These are phyloP conservation scores for Cetonia aurata DNA, from an alignment of 2,888 invertebrate species.

Conservation along the genomic window DNA sequence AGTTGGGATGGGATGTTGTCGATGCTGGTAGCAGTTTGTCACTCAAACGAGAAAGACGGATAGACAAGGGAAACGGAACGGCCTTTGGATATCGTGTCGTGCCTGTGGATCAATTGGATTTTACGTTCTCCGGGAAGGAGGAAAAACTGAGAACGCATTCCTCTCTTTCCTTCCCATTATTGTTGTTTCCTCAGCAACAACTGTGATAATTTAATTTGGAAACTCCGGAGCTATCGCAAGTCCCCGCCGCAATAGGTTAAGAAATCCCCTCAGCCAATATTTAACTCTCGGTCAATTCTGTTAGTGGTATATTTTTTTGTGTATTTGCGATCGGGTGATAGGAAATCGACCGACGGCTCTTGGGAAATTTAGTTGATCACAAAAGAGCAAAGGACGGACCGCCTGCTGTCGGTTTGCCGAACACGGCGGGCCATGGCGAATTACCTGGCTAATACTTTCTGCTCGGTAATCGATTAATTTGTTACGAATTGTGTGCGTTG, in stretches of 20 bases:
- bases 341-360: slow-evolving; percentile 45
- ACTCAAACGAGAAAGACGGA: slow-evolving; percentile 23
- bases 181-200: slow-evolving; percentile 13
- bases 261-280: slow-evolving; percentile 54
- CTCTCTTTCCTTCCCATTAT: slow-evolving; percentile 1
- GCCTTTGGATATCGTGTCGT: not conserved
- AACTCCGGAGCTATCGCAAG: slow-evolving; percentile 30
- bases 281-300: slow-evolving; percentile 53
- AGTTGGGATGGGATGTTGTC: slow-evolving; percentile 49
- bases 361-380: slow-evolving; percentile 62
- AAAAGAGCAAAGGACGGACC: slow-evolving; percentile 51
- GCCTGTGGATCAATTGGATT: slow-evolving; percentile 7
- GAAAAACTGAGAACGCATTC: slow-evolving; percentile 11
- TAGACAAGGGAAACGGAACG: not conserved
- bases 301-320: slow-evolving; percentile 49
- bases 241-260: slow-evolving; percentile 49
- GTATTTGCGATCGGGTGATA: slow-evolving; percentile 47
- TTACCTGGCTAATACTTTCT: slow-evolving; percentile 61
- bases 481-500: slow-evolving; percentile 62
- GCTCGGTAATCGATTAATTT: slow-evolving; percentile 61
- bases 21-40: slow-evolving; percentile 43
- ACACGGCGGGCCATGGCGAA: slow-evolving; percentile 53
- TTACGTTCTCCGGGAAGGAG: not conserved
- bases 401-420: slow-evolving; percentile 47
- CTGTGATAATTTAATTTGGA: slow-evolving; percentile 58